These are phyloP conservation scores for Sitta carolinensis DNA, from an alignment of 2,797 vertebrate species.

Conservation along the genomic window DNA sequence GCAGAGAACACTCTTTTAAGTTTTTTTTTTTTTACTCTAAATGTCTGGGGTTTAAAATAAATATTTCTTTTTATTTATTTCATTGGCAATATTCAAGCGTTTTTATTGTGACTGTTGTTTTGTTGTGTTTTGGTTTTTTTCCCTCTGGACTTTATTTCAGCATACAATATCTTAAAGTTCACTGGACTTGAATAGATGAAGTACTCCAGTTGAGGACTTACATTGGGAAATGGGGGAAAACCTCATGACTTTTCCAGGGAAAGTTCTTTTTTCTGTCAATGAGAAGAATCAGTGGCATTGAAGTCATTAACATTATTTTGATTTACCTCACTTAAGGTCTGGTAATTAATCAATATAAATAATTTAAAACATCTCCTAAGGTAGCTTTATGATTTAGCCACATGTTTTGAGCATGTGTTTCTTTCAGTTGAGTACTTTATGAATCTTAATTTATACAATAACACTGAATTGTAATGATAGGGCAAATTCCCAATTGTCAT, in stretches of 20 bases:
- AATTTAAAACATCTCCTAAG: not conserved
- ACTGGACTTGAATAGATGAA: not conserved
- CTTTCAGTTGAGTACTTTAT: not conserved
- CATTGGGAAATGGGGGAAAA: not conserved
- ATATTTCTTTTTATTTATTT: not conserved
- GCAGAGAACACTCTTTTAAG: not conserved
- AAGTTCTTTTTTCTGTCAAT: not conserved
- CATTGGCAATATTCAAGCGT: not conserved
- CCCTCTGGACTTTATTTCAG: not conserved
- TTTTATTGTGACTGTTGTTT: not conserved
- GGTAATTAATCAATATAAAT: not conserved
- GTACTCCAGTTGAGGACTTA: not conserved
- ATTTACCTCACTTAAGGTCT: not conserved
- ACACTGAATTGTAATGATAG: not conserved
- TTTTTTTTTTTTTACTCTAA: not conserved
- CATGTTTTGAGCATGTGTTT: not conserved
- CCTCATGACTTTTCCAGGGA: not conserved
- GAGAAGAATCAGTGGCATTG: not conserved
- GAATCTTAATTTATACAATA: not conserved
- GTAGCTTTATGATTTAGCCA: not conserved
- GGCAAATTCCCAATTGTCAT: not conserved
- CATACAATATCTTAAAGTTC: not conserved
- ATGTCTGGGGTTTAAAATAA: not conserved
- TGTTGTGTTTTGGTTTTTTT: fast-evolving
- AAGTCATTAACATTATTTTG: not conserved